phyloP scores from a whole-genome alignment of 2,888 invertebrate genomes.

The Zaprionus bogoriensis region DNA sequence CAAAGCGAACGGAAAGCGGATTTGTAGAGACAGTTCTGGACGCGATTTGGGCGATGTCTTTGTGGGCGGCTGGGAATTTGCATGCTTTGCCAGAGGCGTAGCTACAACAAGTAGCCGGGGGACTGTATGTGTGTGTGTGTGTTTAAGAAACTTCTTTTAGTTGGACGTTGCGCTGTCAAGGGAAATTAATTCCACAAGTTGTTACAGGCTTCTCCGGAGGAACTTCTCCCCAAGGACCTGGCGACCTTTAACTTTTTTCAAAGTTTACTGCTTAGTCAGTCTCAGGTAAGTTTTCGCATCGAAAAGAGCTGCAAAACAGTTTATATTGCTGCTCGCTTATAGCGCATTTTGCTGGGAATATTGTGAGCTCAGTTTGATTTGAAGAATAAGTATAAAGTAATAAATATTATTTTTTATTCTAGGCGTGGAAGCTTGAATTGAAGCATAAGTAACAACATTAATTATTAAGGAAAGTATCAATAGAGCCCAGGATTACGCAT shows the following conservation, averaged over 20 bases:
- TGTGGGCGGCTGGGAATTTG: too few species aligned
- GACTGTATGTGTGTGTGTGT: neutral
- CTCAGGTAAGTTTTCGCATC: neutral
- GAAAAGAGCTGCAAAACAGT: neutral
- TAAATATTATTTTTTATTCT: neutral
- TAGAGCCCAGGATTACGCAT: too few species aligned
- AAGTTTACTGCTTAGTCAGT: neutral
- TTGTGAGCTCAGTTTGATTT: neutral
- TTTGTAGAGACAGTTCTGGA: constrained; percentile 9
- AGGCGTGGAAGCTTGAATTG: too few species aligned
- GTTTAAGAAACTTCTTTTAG: neutral
- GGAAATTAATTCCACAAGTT: neutral
- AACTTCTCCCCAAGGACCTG: neutral
- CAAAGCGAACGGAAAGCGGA: constrained; percentile 47
- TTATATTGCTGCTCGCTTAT: neutral
- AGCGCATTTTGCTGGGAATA: neutral
- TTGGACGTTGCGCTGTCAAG: neutral
- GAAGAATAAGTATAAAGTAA: neutral
- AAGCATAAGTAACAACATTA: too few species aligned
- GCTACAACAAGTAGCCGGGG: neutral
- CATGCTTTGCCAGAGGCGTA: neutral
- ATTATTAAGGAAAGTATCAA: too few species aligned
- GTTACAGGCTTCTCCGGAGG: neutral
- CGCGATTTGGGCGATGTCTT: neutral
- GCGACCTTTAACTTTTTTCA: neutral